Evolutionary conservation across 2,113 vertebrate genomes (phyloP), one percentile per base, ranked within the genome.

Genomic region (Cheirogaleus medius): DNA sequence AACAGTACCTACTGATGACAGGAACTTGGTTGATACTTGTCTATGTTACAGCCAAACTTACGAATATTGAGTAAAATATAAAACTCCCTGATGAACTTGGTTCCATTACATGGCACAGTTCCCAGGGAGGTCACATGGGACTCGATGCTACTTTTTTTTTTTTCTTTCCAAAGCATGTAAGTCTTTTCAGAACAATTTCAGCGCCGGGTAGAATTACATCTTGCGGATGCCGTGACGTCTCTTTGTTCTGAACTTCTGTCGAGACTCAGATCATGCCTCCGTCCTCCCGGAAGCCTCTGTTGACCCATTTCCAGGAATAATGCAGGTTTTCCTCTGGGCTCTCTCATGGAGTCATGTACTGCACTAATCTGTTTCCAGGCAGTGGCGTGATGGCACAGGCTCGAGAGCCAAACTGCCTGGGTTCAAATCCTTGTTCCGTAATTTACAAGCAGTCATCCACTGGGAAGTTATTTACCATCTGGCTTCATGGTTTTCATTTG

Each of bases 31-130:
- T 80, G 78, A 91, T 85, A 56, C 39, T 96, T 85, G 64, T 76
- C 39, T 74, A 60, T 60, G 37, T 92, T 77, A 76, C 69, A 83
- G 32, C 58, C 69, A 93, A 89, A 90, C 54, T 96, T 81, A 21
- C 87, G 95, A 94, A 90, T 74, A 94, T 97, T 97, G 96, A 97
- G 96, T 96, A 98, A 98, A 97, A 95, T 68, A 77, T 94, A 96
- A 98, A 97, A 97, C 64, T 92, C 91, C 97, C 97, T 66, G 44
- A 73, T 15, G 73, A 94, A 90, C 37, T 84, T 84, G 58, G 20
- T 97, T 95, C 93, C 13, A 15, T 76, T 95, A 83, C 76, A 74
- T 97, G 95, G 96, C 97, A 93, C 58, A 71, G 76, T 54, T 95
- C 91, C 98, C 95, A 94, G 83, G 76, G 94, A 93, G 64, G 63